A percentile compares a stretch with the other conserved stretches of the same genome.
Conservation (phyloP, 1,140 invertebrate genomes). For the Polypedilum pembai region DNA sequence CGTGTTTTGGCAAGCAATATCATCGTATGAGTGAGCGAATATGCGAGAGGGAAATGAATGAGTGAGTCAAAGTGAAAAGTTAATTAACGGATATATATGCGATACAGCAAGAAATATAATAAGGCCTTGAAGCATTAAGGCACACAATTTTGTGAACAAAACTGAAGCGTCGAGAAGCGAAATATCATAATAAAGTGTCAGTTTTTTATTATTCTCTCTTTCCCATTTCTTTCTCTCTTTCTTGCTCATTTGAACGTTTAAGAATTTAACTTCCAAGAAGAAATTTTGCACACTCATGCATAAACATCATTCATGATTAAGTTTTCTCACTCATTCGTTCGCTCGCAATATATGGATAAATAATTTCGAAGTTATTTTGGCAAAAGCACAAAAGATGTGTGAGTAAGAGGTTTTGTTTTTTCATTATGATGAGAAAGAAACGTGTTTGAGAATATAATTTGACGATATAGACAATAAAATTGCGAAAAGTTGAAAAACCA, state of each 20-base stretch:
- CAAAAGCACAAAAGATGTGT: not conserved
- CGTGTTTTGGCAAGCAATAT: too few relatives aligned
- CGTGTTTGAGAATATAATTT: not conserved
- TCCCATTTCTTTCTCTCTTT: not conserved
- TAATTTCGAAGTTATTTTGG: not conserved
- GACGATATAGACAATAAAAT: too few relatives aligned
- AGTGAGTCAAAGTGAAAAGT: conserved; percentile 6
- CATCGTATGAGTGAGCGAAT: too few relatives aligned
- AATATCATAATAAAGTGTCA: conserved; percentile 13
- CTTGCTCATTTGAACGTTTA: not conserved
- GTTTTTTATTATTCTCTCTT: conserved; percentile 16
- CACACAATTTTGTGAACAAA: not conserved
- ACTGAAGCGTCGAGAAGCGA: not conserved
- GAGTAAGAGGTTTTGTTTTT: not conserved
- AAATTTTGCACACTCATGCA: conserved; percentile 23
- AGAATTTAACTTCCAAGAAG: not conserved
- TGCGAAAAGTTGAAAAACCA: not conserved
- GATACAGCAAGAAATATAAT: not conserved
- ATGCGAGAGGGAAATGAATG: not conserved
- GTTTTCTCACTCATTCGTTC: not conserved
- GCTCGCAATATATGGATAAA: not conserved
- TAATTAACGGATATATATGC: conserved; percentile 20
- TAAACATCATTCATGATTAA: conserved; percentile 16
- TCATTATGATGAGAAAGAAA: not conserved
- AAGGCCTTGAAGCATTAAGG: not conserved